Conservation (phyloP, 2,888 invertebrate genomes). For the Ormia ochracea region DNA sequence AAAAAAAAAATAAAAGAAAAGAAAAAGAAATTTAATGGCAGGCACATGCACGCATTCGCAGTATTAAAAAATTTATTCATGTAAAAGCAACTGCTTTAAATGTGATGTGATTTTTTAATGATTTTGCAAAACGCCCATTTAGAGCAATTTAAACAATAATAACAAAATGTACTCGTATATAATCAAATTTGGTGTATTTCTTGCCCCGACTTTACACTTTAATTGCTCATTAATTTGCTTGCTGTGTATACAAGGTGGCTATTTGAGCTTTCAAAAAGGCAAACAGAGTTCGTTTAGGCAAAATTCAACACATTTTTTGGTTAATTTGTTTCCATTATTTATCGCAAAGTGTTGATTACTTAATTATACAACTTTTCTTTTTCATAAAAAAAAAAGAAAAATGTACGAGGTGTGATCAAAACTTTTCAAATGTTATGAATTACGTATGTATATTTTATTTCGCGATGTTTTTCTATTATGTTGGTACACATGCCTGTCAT, state of each 20-base stretch:
- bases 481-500: no score
- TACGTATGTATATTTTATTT: no score
- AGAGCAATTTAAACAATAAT: not conserved
- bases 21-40: conserved; percentile 35
- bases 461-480: no score
- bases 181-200: not conserved
- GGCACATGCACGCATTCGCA: not conserved
- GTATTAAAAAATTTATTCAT: not conserved
- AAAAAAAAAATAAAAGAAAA: no score
- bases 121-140: conserved; percentile 25
- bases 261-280: not conserved
- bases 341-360: conserved; percentile 26
- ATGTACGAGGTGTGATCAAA: not conserved
- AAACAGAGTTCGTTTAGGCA: not conserved
- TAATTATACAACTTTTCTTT: not conserved
- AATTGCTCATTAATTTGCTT: not conserved
- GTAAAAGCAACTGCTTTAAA: conserved; percentile 21
- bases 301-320: not conserved
- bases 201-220: not conserved
- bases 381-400: not conserved
- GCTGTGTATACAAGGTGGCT: not conserved
- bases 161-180: not conserved
- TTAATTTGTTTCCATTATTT: not conserved
- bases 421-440: no score
- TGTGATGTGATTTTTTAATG: conserved; percentile 40